Evolutionary conservation across 1,140 invertebrate species (phyloP).

Genomic region (Drosophila baimaii): DNA sequence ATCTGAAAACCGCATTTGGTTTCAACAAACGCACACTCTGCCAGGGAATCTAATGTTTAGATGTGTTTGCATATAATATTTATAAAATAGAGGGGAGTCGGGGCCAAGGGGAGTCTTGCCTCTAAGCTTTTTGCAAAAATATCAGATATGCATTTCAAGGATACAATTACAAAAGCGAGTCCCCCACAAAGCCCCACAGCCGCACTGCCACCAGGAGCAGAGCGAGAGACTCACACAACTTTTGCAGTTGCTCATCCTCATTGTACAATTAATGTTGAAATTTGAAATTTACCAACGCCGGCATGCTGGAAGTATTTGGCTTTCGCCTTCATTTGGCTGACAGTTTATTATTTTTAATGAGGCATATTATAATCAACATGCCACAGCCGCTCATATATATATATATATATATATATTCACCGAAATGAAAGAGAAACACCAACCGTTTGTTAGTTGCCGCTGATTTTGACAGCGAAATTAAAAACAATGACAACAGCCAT

Average conservation of each 20-base stretch:
- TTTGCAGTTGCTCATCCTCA: constrained; percentile 65
- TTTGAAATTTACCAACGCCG: constrained; percentile 48
- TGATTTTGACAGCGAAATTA: constrained; percentile 73
- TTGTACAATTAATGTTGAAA: constrained; percentile 79
- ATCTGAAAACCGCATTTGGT: constrained; percentile 75
- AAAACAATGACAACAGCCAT: constrained; percentile 49
- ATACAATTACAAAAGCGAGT: constrained; percentile 71
- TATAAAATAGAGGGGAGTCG: constrained; percentile 50
- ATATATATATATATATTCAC: constrained; percentile 23
- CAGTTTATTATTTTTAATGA: constrained; percentile 83
- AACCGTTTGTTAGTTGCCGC: constrained; percentile 43
- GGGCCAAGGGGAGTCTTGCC: constrained; percentile 20
- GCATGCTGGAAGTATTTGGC: constrained; percentile 50
- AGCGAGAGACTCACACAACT: constrained; percentile 47
- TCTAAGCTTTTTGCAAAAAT: constrained; percentile 73
- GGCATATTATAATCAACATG: constrained; percentile 76
- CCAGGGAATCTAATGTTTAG: constrained; percentile 54
- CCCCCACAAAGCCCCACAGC: constrained; percentile 36
- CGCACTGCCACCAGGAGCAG: constrained; percentile 22
- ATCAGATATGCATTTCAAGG: constrained; percentile 79
- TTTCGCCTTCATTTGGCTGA: constrained; percentile 70
- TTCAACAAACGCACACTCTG: constrained; percentile 54
- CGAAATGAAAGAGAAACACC: constrained; percentile 30
- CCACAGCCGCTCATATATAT: constrained; percentile 30
- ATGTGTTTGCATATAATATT: constrained; percentile 59